Evolutionary conservation across 2,113 vertebrate genomes (phyloP).

Genomic region (Hippocampus comes): DNA sequence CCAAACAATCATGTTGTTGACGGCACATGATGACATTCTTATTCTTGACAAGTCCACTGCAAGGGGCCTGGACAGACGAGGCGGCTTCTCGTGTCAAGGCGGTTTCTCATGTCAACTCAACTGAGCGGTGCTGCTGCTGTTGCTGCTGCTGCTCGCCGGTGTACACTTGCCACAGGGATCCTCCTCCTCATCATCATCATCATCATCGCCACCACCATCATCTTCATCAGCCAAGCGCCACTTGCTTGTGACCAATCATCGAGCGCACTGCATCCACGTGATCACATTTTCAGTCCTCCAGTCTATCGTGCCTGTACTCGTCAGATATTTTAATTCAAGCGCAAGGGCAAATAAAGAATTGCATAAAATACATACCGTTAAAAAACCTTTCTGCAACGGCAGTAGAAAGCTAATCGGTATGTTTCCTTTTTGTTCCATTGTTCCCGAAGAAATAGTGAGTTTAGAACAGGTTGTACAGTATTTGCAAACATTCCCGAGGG

Average conservation of each 20-base stretch:
- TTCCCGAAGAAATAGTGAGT: background rate
- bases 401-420: background rate
- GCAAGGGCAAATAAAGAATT: background rate
- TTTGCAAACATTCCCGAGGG: background rate
- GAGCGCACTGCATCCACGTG: background rate
- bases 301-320: background rate
- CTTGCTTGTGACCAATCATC: background rate
- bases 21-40: slow-evolving; percentile 20
- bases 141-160: slow-evolving; percentile 24
- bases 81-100: background rate
- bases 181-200: background rate
- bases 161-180: slow-evolving; percentile 41
- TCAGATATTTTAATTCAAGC: slow-evolving; percentile 1
- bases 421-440: background rate
- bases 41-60: slow-evolving; percentile 46
- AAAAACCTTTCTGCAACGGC: too few relatives aligned
- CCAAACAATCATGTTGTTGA: slow-evolving; percentile 31
- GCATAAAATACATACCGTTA: background rate
- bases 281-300: background rate
- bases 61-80: slow-evolving; percentile 24
- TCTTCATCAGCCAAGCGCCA: background rate
- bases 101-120: slow-evolving; percentile 45
- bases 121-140: background rate
- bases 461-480: background rate
- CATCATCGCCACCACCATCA: background rate